A percentile compares a stretch with the other conserved stretches of the same genome.
Evolutionary conservation across 1,140 invertebrate species (phyloP).

Genomic region (Diorhabda carinulata): DNA sequence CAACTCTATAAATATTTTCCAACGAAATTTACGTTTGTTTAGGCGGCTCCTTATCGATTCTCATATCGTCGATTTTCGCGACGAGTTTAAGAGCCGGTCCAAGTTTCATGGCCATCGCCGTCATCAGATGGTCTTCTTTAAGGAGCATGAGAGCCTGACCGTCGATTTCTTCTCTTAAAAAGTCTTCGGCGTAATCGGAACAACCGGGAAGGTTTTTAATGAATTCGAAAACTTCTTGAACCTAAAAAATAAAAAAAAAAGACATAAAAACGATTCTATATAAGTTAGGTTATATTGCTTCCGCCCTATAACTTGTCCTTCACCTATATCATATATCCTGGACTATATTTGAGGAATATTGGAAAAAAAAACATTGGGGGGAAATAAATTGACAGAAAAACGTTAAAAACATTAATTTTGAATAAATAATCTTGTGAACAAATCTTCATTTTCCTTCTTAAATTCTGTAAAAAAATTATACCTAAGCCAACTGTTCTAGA

Average conservation of each 20-base stretch:
- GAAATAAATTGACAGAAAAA: too few species aligned
- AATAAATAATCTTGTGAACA: too few species aligned
- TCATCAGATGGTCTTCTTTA: constrained; percentile 93
- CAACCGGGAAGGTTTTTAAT: constrained; percentile 84
- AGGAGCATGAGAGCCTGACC: constrained; percentile 89
- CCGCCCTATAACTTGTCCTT: too few species aligned
- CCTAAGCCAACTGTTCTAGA: too few species aligned
- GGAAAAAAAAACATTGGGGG: too few species aligned
- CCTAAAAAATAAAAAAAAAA: constrained; percentile 47
- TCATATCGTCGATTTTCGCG: constrained; percentile 75
- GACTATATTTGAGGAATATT: too few species aligned
- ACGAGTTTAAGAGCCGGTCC: constrained; percentile 94
- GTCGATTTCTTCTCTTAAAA: constrained; percentile 92
- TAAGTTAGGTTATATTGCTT: neutral
- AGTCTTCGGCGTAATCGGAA: constrained; percentile 90
- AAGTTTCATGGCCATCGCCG: constrained; percentile 90
- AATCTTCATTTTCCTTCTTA: too few species aligned
- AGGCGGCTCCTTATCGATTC: constrained; percentile 54
- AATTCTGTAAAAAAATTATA: too few species aligned
- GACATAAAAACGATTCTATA: constrained; percentile 3
- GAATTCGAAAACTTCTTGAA: constrained; percentile 78
- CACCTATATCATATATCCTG: too few species aligned
- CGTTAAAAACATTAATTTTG: too few species aligned
- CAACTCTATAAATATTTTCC: too few species aligned
- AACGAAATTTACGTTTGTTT: constrained; percentile 34